phyloP scores from a whole-genome alignment of 1,140 invertebrate genomes.

The Hestina assimilis region DNA sequence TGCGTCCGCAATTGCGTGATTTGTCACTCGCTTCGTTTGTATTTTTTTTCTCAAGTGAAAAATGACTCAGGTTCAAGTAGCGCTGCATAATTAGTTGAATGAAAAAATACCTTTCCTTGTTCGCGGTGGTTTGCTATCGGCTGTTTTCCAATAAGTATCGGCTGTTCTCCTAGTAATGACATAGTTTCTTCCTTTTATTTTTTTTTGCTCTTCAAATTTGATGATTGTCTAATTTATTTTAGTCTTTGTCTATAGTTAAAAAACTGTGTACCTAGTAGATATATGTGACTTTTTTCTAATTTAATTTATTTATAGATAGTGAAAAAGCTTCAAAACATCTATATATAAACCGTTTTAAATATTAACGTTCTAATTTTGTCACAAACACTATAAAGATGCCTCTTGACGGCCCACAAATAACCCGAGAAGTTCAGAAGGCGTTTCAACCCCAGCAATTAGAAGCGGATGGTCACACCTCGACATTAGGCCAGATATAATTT shows the following conservation, averaged over 20 bases:
- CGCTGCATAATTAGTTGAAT: conserved; percentile 64
- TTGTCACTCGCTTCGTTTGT: conserved; percentile 66
- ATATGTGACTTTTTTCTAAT: too few relatives aligned
- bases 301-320: neutral
- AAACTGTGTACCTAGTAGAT: too few relatives aligned
- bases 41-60: conserved; percentile 61
- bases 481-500: conserved; percentile 70
- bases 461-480: conserved; percentile 73
- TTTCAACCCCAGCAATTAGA: conserved; percentile 68
- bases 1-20: conserved; percentile 72
- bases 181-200: too few relatives aligned
- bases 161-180: too few relatives aligned
- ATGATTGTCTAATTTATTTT: too few relatives aligned
- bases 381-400: conserved; percentile 47
- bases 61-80: conserved; percentile 58
- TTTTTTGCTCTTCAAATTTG: too few relatives aligned
- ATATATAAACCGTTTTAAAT: conserved; percentile 54
- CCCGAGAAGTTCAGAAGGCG: conserved; percentile 42
- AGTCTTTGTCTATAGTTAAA: too few relatives aligned
- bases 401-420: conserved; percentile 60
- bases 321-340: conserved; percentile 17
- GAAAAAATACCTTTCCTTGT: conserved; percentile 66
- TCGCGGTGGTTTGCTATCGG: conserved; percentile 37
- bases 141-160: neutral
- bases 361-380: conserved; percentile 33